Percentiles rank a stretch among this genome's conserved stretches.
phyloP scores from a whole-genome alignment of 2,888 invertebrate genomes.

The Mimachlamys varia region DNA sequence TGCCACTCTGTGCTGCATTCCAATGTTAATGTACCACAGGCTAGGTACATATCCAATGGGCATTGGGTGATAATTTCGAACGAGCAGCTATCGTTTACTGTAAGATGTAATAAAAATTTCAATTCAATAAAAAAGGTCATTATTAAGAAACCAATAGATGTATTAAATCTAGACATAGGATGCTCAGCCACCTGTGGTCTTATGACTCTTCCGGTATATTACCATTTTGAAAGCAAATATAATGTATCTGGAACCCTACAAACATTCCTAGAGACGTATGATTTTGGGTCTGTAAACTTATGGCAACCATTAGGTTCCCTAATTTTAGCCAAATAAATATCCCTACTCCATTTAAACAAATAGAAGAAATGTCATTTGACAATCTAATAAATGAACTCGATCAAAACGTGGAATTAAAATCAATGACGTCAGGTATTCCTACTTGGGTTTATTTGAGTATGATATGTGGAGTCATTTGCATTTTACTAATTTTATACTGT shows the following conservation, averaged over 20 bases:
- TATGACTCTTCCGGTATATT: background rate
- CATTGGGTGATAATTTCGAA: too few relatives aligned
- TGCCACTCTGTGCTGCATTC: too few relatives aligned
- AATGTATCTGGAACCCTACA: background rate
- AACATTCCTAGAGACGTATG: background rate
- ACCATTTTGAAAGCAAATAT: background rate
- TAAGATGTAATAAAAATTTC: background rate
- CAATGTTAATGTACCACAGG: too few relatives aligned
- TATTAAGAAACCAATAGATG: background rate
- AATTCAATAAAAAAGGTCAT: background rate
- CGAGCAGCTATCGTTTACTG: too few relatives aligned
- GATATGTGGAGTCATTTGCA: background rate
- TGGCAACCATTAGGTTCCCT: background rate
- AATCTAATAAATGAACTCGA: constrained; percentile 31
- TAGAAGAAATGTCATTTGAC: background rate
- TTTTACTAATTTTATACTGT: background rate
- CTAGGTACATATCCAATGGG: too few relatives aligned
- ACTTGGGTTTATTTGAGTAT: background rate
- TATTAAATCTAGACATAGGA: background rate
- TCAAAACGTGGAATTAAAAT: background rate
- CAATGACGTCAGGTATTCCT: background rate
- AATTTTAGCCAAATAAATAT: background rate
- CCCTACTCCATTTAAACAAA: background rate
- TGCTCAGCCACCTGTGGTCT: background rate
- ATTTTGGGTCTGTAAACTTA: background rate